Percentiles rank a stretch among this genome's conserved stretches.
phyloP scores from a whole-genome alignment of 2,888 invertebrate genomes.

The Drosophila recens region DNA sequence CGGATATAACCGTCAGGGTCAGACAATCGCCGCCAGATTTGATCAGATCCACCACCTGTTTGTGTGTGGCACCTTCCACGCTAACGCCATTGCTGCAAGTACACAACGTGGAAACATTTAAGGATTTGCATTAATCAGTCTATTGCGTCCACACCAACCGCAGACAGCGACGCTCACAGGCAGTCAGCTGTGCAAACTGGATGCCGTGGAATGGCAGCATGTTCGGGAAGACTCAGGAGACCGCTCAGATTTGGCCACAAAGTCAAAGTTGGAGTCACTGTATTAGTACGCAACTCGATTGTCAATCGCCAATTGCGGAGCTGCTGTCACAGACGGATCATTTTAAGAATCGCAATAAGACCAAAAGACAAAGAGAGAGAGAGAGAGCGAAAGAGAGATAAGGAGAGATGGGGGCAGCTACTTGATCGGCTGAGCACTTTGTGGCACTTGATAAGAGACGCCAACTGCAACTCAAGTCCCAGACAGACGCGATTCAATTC shows the following conservation, averaged over 20 bases:
- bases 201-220: slow-evolving; percentile 83
- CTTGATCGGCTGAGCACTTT: not conserved
- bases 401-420: not conserved
- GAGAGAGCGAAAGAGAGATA: not conserved
- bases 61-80: slow-evolving; percentile 99
- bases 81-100: slow-evolving; percentile 93
- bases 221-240: not conserved
- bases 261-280: not conserved
- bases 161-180: slow-evolving; percentile 67
- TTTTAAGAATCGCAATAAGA: slow-evolving; percentile 43
- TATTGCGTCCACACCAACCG: slow-evolving; percentile 62
- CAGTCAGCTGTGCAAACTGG: slow-evolving; percentile 74
- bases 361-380: not conserved
- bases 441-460: slow-evolving; percentile 54
- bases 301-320: slow-evolving; percentile 21
- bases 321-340: slow-evolving; percentile 14
- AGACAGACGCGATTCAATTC: slow-evolving; percentile 44
- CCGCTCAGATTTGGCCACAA: not conserved
- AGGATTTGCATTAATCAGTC: not conserved
- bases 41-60: slow-evolving; percentile 99
- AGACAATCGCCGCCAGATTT: slow-evolving; percentile 99
- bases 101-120: not conserved
- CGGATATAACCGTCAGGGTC: slow-evolving; percentile 97
- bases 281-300: slow-evolving; percentile 13
- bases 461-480: slow-evolving; percentile 18